phyloP scores from a whole-genome alignment of 2,888 invertebrate species.

The Phyllotreta cruciferae region DNA sequence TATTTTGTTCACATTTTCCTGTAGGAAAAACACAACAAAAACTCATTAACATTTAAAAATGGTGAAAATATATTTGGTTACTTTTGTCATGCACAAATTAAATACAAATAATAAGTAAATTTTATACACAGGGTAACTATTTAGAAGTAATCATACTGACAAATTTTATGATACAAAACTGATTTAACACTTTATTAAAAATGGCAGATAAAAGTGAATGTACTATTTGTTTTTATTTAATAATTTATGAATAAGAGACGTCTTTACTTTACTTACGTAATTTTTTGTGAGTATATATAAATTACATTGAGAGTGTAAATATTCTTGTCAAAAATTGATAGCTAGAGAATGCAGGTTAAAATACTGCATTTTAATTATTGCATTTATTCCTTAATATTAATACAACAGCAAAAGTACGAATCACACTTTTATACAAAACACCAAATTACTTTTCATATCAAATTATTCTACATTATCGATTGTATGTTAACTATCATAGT shows the following conservation, averaged over 20 bases:
- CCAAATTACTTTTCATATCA: slow-evolving; percentile 29
- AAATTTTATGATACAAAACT: slow-evolving; percentile 19
- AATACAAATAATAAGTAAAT: slow-evolving; percentile 43
- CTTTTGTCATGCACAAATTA: slow-evolving; percentile 48
- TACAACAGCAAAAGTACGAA: slow-evolving; percentile 24
- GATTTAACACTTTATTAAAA: slow-evolving; percentile 6
- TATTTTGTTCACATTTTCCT: no score
- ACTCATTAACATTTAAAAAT: slow-evolving; percentile 55
- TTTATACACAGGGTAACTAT: slow-evolving; percentile 37
- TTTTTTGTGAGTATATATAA: no score
- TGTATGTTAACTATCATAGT: slow-evolving; percentile 17
- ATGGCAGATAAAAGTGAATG: slow-evolving; percentile 18
- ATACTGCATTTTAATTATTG: slow-evolving; percentile 19
- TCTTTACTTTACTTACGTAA: not conserved
- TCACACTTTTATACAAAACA: slow-evolving; percentile 28
- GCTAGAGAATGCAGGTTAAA: not conserved
- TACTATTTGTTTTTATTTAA: not conserved
- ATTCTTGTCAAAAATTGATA: slow-evolving; percentile 14
- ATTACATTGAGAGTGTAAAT: no score
- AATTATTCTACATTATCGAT: slow-evolving; percentile 27
- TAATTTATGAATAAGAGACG: not conserved
- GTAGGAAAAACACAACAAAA: not conserved
- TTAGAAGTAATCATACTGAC: slow-evolving; percentile 24
- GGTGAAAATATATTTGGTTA: slow-evolving; percentile 54
- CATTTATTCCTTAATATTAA: slow-evolving; percentile 17